Base-by-base conservation (phyloP, 2,888 invertebrate species). In the Melanostoma scalare region DNA sequence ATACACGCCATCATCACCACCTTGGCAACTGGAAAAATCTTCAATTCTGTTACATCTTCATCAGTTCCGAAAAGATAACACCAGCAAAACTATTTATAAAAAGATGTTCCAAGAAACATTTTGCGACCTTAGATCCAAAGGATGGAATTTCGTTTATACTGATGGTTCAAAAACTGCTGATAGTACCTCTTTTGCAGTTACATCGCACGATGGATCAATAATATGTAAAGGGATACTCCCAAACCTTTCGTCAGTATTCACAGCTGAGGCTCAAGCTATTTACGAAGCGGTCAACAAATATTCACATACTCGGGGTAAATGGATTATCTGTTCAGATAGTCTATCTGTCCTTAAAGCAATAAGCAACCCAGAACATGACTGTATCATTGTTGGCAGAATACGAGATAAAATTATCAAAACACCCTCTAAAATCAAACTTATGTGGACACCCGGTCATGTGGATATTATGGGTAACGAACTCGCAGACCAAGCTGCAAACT, bases 361-460 rank as follows among this genome's bases (percentile, higher is more conserved):
- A 6, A 3, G n/a, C 3, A 68, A 68, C 35, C 33, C 35, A 3
- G 35, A 20, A 8, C 33, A 55, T 9, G 33, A 33, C 31, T 53
- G 48, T 30, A 5, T 10, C 4, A 56, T 53, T 35, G 30, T 50
- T 6, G 3, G 48, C 3, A 63, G 48, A 36, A 36, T 50, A 6
- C 1, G 40, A 52, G 52, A 65, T 6, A 40, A 31, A 1, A 4
- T 65, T 4, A 31, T 31, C 1, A 40, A 50, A 35, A 67, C 42
- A 53, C 31, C 67, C 0, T 44, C 42, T 8, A 67, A 53, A 20
- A 42, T 53, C 6, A 53, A 53, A 20, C 5, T 67, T 0, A 42
- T 67, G 20, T 42, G 52, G 53, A 53, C 67, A 4, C 40, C 65
- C n/a, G 65, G 65, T 50, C 52, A 65, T 52, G 38, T 65, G 10